Base-by-base conservation (phyloP, 1,140 invertebrate species). In the Telenomus remus region DNA sequence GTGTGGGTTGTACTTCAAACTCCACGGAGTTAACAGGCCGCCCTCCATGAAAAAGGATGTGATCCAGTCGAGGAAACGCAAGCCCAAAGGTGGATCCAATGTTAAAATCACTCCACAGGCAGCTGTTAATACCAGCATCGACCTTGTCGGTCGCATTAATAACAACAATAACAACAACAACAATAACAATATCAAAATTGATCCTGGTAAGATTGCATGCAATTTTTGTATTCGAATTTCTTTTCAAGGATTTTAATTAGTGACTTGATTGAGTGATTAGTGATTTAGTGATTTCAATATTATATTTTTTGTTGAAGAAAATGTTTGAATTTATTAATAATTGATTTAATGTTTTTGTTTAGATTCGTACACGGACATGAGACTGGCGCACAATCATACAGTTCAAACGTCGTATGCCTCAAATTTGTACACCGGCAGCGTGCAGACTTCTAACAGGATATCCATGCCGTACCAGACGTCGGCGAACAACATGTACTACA, bases 41-140 rank as follows among this genome's bases (percentile, higher is more conserved):
- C 79, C 95, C 43, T 91, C 96, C 7, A 98, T 99, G 97, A 97
- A 97, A 87, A 99, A 99, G 87, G 97, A 98, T 80, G 93, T 92
- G 39, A 98, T 99, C 80, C 94, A 95, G 89, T 98, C 96, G 27
- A 89, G 97, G 49, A 98, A 98, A 83, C 89, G 97, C 42, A 97
- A 97, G 85, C 95, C 95, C 0, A 96, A 96, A 85, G 92, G 91
- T 42, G 91, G 90, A 44, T 90, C 89, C 76, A 89, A 89, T 39
- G 66, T 77, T 0, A 66, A 44, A 44, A 13, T 7, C 12, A 13
- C 11, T 12, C 12, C 63, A 9, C 83, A 86, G 43, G 83, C 84
- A 0, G 72, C 84, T 0, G 68, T 84, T 6, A 27, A 27, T 27
- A 27, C 19, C 19, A 39, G 37, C 37, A 39, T 39, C 9, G 37